These are phyloP conservation scores for Osmerus mordax DNA, from an alignment of 2,113 vertebrate genomes.

Conservation along the genomic window DNA sequence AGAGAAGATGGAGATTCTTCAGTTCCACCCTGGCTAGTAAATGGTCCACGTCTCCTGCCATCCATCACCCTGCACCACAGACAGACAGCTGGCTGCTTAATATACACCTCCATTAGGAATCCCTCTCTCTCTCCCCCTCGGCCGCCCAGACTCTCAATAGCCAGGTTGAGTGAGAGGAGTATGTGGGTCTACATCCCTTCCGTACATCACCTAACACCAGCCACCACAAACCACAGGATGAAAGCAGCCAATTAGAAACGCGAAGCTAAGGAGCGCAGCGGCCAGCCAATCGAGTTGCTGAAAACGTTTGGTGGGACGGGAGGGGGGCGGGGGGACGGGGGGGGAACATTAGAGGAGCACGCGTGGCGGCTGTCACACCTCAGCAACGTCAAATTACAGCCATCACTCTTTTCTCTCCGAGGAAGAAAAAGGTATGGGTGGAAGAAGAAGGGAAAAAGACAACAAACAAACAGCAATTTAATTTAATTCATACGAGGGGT, in stretches of 20 bases:
- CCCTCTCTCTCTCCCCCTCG: slow-evolving; percentile 7
- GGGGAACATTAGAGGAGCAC: slow-evolving; percentile 6
- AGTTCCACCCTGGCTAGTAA: slow-evolving; percentile 66
- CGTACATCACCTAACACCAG: too few species aligned
- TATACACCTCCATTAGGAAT: slow-evolving; percentile 64
- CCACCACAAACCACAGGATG: too few species aligned
- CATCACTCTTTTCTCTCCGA: slow-evolving; percentile 56
- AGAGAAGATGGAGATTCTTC: slow-evolving; percentile 70
- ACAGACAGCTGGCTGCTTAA: slow-evolving; percentile 69
- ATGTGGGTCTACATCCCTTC: too few species aligned
- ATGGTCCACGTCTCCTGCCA: slow-evolving; percentile 71
- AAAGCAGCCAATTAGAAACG: too few species aligned
- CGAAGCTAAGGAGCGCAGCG: too few species aligned
- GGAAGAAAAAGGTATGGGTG: slow-evolving; percentile 52
- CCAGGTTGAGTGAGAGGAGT: too few species aligned
- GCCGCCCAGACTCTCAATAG: neutral
- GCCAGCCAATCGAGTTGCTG: too few species aligned
- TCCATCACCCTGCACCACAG: slow-evolving; percentile 62
- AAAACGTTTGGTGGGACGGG: too few species aligned
- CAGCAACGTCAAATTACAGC: slow-evolving; percentile 50
- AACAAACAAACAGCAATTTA: slow-evolving; percentile 66
- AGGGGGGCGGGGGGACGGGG: neutral
- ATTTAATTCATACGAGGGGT: slow-evolving; percentile 66
- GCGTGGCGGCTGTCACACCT: slow-evolving; percentile 42
- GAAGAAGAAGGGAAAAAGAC: neutral